Conservation (phyloP, 2,888 invertebrate species). For the Nomada flava region DNA sequence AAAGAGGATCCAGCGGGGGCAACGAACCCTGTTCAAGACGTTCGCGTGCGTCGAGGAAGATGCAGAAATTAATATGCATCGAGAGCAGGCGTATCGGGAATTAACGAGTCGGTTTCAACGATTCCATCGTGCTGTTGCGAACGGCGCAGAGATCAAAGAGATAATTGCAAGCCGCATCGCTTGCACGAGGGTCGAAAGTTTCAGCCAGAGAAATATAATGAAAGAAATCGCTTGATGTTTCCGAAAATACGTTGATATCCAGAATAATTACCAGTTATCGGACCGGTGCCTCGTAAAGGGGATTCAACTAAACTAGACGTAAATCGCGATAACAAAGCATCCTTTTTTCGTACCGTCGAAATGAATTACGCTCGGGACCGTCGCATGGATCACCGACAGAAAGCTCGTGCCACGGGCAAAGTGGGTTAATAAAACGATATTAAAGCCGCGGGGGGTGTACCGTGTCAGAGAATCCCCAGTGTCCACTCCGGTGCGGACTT, state of each 20-base stretch:
- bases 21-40: conserved; percentile 36
- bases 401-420: conserved; percentile 68
- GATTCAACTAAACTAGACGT: background rate
- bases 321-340: conserved; percentile 3
- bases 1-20: conserved; percentile 40
- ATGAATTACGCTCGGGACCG: conserved; percentile 18
- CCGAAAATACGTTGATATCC: background rate
- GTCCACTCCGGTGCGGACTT: conserved; percentile 76
- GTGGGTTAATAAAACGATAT: conserved; percentile 83
- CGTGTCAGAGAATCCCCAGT: conserved; percentile 73
- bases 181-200: background rate
- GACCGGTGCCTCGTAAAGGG: background rate
- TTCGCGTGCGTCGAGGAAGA: conserved; percentile 33
- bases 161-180: background rate
- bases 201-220: background rate
- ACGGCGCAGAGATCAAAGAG: conserved; percentile 12
- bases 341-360: background rate
- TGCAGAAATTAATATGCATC: conserved; percentile 55
- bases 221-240: no score
- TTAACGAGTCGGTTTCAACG: conserved; percentile 35
- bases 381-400: conserved; percentile 30
- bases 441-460: conserved; percentile 80
- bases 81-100: conserved; percentile 32
- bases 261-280: background rate
- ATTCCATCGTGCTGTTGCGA: background rate